phyloP scores from a whole-genome alignment of 1,140 invertebrate species.

The Bombus cullumanus region DNA sequence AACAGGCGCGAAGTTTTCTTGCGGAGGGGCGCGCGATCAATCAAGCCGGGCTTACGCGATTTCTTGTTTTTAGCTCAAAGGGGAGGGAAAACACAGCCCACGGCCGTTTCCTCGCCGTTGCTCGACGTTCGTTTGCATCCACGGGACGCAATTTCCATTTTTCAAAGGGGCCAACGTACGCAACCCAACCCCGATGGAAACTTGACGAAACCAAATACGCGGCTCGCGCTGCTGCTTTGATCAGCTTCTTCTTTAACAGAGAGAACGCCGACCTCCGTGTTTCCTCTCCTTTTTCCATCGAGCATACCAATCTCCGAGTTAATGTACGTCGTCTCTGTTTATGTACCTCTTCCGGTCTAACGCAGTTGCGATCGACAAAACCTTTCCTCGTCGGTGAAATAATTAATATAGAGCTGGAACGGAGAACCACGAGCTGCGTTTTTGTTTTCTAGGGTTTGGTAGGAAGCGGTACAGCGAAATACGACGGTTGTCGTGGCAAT shows the following conservation, averaged over 20 bases:
- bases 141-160: slow-evolving; percentile 69
- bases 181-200: slow-evolving; percentile 38
- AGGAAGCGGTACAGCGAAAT: not conserved
- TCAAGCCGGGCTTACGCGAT: slow-evolving; percentile 48
- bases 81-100: slow-evolving; percentile 22
- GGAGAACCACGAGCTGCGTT: not conserved
- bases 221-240: slow-evolving; percentile 66
- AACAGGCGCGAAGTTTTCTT: slow-evolving; percentile 56
- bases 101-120: slow-evolving; percentile 48
- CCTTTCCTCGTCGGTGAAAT: not conserved
- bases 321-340: slow-evolving; percentile 65
- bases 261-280: not conserved
- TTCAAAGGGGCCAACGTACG: slow-evolving; percentile 62
- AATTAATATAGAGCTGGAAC: slow-evolving; percentile 14
- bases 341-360: slow-evolving; percentile 53
- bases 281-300: slow-evolving; percentile 40
- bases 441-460: not conserved
- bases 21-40: slow-evolving; percentile 50
- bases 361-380: slow-evolving; percentile 28
- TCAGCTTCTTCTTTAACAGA: slow-evolving; percentile 52
- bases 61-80: slow-evolving; percentile 46
- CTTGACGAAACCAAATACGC: slow-evolving; percentile 69
- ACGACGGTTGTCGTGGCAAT: not conserved
- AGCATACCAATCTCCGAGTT: slow-evolving; percentile 48
- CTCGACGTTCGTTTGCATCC: slow-evolving; percentile 52